Percentiles rank a stretch among this genome's conserved stretches.
These are phyloP conservation scores for Teleogryllus occipitalis DNA, from an alignment of 1,140 invertebrate species.

Conservation along the genomic window DNA sequence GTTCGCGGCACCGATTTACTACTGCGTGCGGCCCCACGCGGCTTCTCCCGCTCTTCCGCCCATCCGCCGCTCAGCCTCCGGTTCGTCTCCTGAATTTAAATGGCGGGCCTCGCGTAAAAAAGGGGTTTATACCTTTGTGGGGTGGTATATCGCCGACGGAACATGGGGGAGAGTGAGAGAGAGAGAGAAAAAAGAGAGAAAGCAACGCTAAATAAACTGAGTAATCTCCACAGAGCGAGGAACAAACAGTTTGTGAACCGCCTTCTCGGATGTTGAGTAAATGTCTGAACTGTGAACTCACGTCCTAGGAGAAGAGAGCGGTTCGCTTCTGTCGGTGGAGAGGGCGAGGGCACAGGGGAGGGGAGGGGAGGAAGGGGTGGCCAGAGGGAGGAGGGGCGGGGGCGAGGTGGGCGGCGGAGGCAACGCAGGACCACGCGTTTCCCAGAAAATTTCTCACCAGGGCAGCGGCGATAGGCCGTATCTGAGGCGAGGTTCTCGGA, in stretches of 20 bases:
- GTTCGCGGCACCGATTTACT: too few relatives aligned
- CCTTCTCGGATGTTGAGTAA: background rate
- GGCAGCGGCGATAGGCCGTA: too few relatives aligned
- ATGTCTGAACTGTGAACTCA: background rate
- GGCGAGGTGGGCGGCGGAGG: too few relatives aligned
- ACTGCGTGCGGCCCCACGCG: too few relatives aligned
- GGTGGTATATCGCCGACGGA: background rate
- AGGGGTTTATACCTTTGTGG: background rate
- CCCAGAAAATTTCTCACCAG: too few relatives aligned
- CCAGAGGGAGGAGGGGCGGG: too few relatives aligned
- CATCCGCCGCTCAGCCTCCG: background rate
- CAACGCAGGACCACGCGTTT: too few relatives aligned
- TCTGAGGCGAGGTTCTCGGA: too few relatives aligned
- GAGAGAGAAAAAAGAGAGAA: background rate
- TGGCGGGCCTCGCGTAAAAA: background rate
- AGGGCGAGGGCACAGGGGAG: too few relatives aligned
- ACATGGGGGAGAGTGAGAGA: background rate
- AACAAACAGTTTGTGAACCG: background rate
- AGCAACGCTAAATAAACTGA: background rate
- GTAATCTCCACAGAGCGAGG: background rate
- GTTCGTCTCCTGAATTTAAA: background rate
- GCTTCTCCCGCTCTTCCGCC: too few relatives aligned
- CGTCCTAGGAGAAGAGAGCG: background rate
- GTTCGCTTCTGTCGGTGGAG: background rate
- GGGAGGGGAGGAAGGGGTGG: too few relatives aligned